Percentiles rank a stretch among this genome's conserved stretches.
These are phyloP conservation scores for Pogonognathellus flavescens DNA, from an alignment of 1,140 invertebrate genomes.

Conservation along the genomic window DNA sequence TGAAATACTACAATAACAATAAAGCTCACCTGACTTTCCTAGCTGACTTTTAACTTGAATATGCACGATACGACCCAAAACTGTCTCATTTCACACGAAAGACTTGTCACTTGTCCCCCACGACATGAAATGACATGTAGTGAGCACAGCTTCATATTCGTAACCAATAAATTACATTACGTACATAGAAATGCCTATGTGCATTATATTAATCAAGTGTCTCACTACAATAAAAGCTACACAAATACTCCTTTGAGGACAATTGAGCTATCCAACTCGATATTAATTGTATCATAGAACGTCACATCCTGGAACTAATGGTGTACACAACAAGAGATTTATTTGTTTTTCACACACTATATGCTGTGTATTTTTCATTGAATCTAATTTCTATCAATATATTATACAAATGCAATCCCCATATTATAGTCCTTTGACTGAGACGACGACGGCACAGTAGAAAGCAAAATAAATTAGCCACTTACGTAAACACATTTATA, in stretches of 20 bases:
- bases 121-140: constrained; percentile 28
- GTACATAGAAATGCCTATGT: not conserved
- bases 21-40: not conserved
- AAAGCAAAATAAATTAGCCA: too few relatives aligned
- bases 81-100: constrained; percentile 39
- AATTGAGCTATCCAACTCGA: constrained; percentile 10
- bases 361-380: constrained; percentile 11
- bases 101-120: constrained; percentile 42
- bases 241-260: constrained; percentile 29
- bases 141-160: not conserved
- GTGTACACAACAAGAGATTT: constrained; percentile 27
- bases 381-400: not conserved
- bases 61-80: constrained; percentile 41
- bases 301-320: constrained; percentile 36
- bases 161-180: too few relatives aligned
- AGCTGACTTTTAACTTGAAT: not conserved
- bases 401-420: not conserved
- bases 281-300: constrained; percentile 5
- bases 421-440: too few relatives aligned
- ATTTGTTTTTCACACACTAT: constrained; percentile 33
- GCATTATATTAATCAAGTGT: not conserved
- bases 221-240: not conserved
- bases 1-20: not conserved
- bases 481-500: not conserved
- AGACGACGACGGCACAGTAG: too few relatives aligned